Evolutionary conservation across 2,888 invertebrate genomes (phyloP), one percentile per base, ranked within the genome.

Genomic region (Dryococelus australis): DNA sequence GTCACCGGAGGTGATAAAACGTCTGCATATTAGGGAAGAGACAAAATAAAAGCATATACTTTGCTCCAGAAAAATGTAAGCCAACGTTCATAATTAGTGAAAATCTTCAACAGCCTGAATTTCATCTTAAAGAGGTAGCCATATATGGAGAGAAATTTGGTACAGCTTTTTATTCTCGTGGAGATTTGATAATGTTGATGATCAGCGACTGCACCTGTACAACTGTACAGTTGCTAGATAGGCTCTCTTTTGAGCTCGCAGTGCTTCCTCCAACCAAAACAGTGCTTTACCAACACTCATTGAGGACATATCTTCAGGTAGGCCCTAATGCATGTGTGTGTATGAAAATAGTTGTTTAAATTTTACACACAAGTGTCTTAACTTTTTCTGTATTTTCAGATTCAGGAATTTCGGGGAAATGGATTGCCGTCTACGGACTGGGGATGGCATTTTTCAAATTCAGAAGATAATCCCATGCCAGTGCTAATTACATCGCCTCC

Each of bases 1-100:
- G n/a, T 79, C n/a, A 79, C 26, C n/a, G 80, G 80, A 80, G n/a
- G n/a, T n/a, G 80, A 80, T 80, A 80, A 80, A 80, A 80, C 80
- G n/a, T 80, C n/a, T 80, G n/a, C 80, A 13, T n/a, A n/a, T 80
- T 80, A 80, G 9, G 80, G 80, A 80, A 80, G n/a, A 80, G 26
- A 26, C 80, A 80, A 80, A n/a, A 80, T 24, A 80, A 80, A 80
- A n/a, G 26, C 0, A 80, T 80, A 80, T 80, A 24, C 12, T 13
- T 80, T 80, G 80, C 80, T 80, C 80, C 80, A 24, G 80, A 80
- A 80, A 5, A 80, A 80, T 80, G 80, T n/a, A 80, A 80, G 26
- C 80, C 26, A n/a, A n/a, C 28, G 24, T 80, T 80, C n/a, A 24
- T 0, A n/a, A n/a, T 13, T 80, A 24, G 80, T n/a, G 10, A 24